phyloP scores from a whole-genome alignment of 2,797 vertebrate species.

The Halcyon smyrnensis region DNA sequence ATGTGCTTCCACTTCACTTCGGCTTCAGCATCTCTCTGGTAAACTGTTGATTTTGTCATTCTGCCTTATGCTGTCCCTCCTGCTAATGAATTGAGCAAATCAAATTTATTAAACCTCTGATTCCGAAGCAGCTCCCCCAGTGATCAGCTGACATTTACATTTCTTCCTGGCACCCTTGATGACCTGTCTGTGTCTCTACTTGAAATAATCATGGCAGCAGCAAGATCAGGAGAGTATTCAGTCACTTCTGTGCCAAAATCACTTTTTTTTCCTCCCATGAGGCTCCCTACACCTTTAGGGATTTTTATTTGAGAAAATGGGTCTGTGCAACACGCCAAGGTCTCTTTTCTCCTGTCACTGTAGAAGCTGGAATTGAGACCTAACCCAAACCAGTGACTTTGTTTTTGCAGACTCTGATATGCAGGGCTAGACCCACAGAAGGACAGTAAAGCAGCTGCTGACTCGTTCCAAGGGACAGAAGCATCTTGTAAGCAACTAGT shows the following conservation, averaged over 20 bases:
- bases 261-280: neutral
- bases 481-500: neutral
- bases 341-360: neutral
- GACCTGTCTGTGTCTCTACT: neutral
- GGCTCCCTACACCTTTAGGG: neutral
- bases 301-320: neutral
- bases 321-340: neutral
- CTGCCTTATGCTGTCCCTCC: neutral
- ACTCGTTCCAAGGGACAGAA: conserved; percentile 8
- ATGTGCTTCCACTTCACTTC: neutral
- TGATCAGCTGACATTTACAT: rapidly evolving
- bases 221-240: neutral
- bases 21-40: neutral
- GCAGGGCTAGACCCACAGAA: neutral
- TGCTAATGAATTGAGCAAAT: neutral
- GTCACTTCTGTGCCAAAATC: neutral
- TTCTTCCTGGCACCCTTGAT: neutral
- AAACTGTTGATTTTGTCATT: neutral
- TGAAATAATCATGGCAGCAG: neutral
- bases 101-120: neutral
- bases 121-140: neutral
- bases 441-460: neutral
- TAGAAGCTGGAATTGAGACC: neutral
- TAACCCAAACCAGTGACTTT: neutral
- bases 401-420: neutral